Base-by-base conservation (phyloP, 2,797 vertebrate genomes). In the Epinephelus coioides region DNA sequence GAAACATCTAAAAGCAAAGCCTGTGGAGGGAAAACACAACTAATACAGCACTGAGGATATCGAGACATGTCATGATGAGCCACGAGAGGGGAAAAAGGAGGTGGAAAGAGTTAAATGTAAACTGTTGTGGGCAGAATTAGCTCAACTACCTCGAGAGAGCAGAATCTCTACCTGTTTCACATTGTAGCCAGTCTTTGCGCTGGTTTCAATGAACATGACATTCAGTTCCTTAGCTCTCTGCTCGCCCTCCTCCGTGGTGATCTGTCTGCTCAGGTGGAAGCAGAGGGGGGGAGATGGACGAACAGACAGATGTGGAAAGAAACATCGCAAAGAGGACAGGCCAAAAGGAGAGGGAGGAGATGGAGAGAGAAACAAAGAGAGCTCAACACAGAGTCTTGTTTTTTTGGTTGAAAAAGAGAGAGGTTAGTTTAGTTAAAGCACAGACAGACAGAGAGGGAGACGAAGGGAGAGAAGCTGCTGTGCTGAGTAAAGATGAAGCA, bases 161-260 rank as follows among this genome's bases (percentile, higher is more conserved):
- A 54, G 74, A 82, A 76, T 92, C 63, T 88, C 93, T 97, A 98
- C 97, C 97, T 98, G 97, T 96, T 98, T 98, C 86, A 98, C 97
- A 94, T 98, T 98, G 96, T 98, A 98, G 88, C 97, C 97, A 94
- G 97, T 98, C 96, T 98, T 98, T 92, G 97, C 97, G 91, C 97
- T 98, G 94, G 97, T 98, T 96, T 98, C 97, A 94, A 98, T 98
- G 92, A 98, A 98, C 97, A 98, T 98, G 96, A 98, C 97, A 93
- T 97, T 98, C 94, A 98, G 96, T 94, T 98, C 97, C 96, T 98
- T 98, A 96, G 97, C 97, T 96, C 97, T 97, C 95, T 98, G 97
- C 90, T 98, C 97, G 50, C 97, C 97, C 93, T 96, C 97, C 94
- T 98, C 97, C 85, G 97, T 98, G 94, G 97, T 97, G 94, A 98